phyloP scores from a whole-genome alignment of 2,797 vertebrate genomes.

The Peromyscus eremicus region DNA sequence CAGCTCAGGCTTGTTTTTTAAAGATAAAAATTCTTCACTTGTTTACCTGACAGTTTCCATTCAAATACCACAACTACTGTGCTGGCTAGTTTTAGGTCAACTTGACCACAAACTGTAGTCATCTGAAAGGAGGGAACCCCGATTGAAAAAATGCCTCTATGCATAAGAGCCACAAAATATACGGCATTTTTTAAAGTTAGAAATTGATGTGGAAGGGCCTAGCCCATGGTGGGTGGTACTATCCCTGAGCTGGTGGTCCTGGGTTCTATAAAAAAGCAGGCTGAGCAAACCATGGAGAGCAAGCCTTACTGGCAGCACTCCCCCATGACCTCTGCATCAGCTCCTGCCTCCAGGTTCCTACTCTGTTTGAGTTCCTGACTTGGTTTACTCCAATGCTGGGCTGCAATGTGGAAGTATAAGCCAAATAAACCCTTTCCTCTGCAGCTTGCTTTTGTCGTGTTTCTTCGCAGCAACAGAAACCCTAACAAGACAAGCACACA shows the following conservation, averaged over 20 bases:
- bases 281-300: not conserved
- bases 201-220: not conserved
- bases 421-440: not conserved
- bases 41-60: slow-evolving; percentile 19
- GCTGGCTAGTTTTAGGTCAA: not conserved
- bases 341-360: not conserved
- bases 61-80: not conserved
- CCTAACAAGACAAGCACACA: not conserved
- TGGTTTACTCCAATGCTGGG: not conserved
- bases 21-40: not conserved
- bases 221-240: not conserved
- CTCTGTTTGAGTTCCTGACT: not conserved
- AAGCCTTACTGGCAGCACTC: not conserved
- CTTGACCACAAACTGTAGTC: not conserved
- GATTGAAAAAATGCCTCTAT: not conserved
- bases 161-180: not conserved
- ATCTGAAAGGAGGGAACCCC: not conserved
- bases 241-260: not conserved
- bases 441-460: not conserved
- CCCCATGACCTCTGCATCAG: not conserved
- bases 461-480: not conserved
- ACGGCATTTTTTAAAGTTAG: not conserved
- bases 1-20: not conserved
- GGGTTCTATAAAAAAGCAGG: not conserved
- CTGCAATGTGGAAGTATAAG: not conserved